Evolutionary conservation across 2,888 invertebrate species (phyloP), one percentile per base, ranked within the genome.

Genomic region (Aleiodes leptofemur): DNA sequence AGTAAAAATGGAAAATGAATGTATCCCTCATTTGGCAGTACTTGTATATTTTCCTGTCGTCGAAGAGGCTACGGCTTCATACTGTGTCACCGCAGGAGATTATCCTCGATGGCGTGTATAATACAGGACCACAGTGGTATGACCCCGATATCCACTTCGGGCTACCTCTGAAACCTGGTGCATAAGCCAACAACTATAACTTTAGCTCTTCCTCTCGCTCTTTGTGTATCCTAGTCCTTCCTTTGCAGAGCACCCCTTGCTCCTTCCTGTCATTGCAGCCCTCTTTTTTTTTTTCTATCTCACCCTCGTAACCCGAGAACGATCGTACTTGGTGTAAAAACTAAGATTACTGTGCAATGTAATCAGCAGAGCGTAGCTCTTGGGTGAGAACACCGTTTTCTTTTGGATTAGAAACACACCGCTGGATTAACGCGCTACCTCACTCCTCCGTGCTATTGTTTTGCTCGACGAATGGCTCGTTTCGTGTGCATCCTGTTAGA

Each of bases 301-400:
- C n/a, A n/a, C 50, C 11, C 51, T 48, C 29, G 4, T 48, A 68
- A 29, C n/a, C 14, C 48, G 48, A 64, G 59, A 72, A 64, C 14
- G 64, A 71, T 70, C 64, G 66, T 53, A 66, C 70, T 43, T n/a
- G 43, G 55, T 66, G 82, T 84, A 87, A 87, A 87, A 87, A 87
- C 85, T 83, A 84, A 87, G 87, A 86, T 87, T 87, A 85, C 86
- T 83, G 84, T 85, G 84, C 85, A 83, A 87, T 86, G 86, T 84
- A 87, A 87, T 87, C 87, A 87, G 82, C 82, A 76, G 64, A 72
- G 70, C 64, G 69, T 64, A 48, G 61, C 7, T 29, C 51, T 23
- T n/a, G 14, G 50, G 38, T 57, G 14, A 55, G 66, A 53, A 43
- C 59, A 23, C 50, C 34, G 68, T 71, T 78, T 79, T 80, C 78